Evolutionary conservation across 2,888 invertebrate genomes (phyloP).

Genomic region (Ctenicera cuprea): DNA sequence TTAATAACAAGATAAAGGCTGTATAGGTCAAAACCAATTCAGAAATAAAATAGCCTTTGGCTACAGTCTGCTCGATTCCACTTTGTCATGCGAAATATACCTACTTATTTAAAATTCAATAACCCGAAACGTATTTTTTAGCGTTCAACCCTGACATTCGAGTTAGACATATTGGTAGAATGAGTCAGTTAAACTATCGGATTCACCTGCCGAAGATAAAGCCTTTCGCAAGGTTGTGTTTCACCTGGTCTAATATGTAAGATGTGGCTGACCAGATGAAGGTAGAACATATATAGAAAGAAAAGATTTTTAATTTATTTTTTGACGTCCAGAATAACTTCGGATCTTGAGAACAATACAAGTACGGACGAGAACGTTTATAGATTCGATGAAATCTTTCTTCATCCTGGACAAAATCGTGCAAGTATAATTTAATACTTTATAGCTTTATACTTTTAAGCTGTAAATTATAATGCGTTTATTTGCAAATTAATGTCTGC

Average conservation of each 20-base stretch:
- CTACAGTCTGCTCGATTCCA: slow-evolving; percentile 33
- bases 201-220: background rate
- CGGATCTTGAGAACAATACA: slow-evolving; percentile 15
- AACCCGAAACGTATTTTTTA: slow-evolving; percentile 54
- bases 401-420: no score
- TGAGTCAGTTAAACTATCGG: slow-evolving; percentile 33
- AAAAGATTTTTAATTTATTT: slow-evolving; percentile 44
- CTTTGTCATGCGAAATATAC: slow-evolving; percentile 56
- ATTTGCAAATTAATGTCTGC: no score
- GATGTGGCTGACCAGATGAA: slow-evolving; percentile 44
- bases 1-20: background rate
- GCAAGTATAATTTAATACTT: no score
- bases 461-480: no score
- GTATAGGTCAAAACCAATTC: slow-evolving; percentile 20
- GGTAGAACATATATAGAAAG: slow-evolving; percentile 22
- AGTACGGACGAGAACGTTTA: background rate
- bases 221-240: slow-evolving; percentile 9
- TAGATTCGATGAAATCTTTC: no score
- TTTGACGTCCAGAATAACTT: slow-evolving; percentile 40
- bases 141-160: slow-evolving; percentile 54
- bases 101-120: slow-evolving; percentile 56
- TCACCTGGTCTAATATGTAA: slow-evolving; percentile 30
- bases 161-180: slow-evolving; percentile 53
- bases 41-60: slow-evolving; percentile 15
- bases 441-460: no score